Conservation (phyloP, 2,888 invertebrate genomes). For the Andrena bicolor region DNA sequence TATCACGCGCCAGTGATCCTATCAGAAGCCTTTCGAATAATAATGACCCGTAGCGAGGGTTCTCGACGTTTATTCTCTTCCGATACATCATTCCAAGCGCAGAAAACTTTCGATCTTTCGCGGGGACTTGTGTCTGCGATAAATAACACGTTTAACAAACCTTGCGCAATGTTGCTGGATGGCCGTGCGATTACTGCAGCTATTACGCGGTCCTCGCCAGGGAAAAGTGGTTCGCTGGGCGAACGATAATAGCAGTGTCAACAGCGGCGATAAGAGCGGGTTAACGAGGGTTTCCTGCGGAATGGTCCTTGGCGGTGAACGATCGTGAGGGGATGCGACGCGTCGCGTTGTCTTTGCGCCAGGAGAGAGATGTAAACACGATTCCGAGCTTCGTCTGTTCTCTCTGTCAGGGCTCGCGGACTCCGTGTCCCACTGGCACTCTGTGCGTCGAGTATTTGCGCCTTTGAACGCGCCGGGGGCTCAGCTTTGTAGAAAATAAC, state of each 20-base stretch:
- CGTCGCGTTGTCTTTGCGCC: slow-evolving; percentile 30
- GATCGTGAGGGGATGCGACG: slow-evolving; percentile 10
- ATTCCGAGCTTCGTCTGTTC: slow-evolving; percentile 9
- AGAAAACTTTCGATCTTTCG: neutral
- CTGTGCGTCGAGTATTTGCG: slow-evolving; percentile 28
- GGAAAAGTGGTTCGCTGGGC: neutral
- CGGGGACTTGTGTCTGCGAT: slow-evolving; percentile 10
- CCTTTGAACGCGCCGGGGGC: neutral
- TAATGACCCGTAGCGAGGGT: slow-evolving; percentile 16
- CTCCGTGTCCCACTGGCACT: slow-evolving; percentile 24
- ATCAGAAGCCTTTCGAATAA: slow-evolving; percentile 22
- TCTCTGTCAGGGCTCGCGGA: slow-evolving; percentile 12
- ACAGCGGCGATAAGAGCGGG: slow-evolving; percentile 19
- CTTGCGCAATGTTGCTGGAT: slow-evolving; percentile 19
- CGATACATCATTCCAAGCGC: neutral
- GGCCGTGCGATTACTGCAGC: neutral
- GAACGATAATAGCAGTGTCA: slow-evolving; percentile 31
- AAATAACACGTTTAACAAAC: slow-evolving; percentile 27
- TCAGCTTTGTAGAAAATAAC: neutral
- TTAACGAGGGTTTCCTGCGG: slow-evolving; percentile 31
- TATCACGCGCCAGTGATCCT: neutral
- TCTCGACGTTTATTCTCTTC: neutral
- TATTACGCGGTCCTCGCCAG: neutral
- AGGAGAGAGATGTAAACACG: slow-evolving; percentile 55
- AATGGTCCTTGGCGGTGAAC: neutral